These are phyloP conservation scores for Drosophila auraria DNA, from an alignment of 1,140 invertebrate genomes.

Conservation along the genomic window DNA sequence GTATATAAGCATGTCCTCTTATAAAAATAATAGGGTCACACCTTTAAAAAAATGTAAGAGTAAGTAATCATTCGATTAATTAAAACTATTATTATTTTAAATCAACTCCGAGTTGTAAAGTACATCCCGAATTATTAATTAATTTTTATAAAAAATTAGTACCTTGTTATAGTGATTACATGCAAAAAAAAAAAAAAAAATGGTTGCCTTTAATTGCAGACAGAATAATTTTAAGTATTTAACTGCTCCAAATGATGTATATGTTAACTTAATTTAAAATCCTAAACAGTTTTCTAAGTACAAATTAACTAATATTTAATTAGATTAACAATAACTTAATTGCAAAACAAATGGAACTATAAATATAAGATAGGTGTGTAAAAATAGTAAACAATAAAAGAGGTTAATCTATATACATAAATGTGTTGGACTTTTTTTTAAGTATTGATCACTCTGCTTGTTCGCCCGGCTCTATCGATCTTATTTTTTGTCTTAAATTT, in stretches of 20 bases:
- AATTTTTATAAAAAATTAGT: neutral
- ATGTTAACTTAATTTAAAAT: neutral
- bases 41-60: neutral
- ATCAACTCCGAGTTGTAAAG: neutral
- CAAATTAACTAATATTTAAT: neutral
- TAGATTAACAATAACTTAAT: neutral
- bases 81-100: neutral
- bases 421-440: too few species aligned
- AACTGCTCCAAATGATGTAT: neutral
- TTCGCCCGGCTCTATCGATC: too few species aligned
- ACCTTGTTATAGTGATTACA: neutral
- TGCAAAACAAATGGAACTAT: neutral
- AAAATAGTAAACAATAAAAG: constrained; percentile 1
- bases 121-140: neutral
- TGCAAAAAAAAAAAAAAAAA: neutral
- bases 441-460: too few species aligned
- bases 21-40: neutral
- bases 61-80: neutral
- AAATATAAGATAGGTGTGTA: neutral
- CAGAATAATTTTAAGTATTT: constrained; percentile 2
- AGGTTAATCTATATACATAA: neutral
- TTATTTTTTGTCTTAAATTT: too few species aligned
- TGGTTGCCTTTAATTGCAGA: constrained; percentile 6
- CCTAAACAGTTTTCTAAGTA: neutral
- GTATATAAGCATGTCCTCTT: constrained; percentile 3